Evolutionary conservation across 2,888 invertebrate species (phyloP).

Genomic region (Seira ritae): DNA sequence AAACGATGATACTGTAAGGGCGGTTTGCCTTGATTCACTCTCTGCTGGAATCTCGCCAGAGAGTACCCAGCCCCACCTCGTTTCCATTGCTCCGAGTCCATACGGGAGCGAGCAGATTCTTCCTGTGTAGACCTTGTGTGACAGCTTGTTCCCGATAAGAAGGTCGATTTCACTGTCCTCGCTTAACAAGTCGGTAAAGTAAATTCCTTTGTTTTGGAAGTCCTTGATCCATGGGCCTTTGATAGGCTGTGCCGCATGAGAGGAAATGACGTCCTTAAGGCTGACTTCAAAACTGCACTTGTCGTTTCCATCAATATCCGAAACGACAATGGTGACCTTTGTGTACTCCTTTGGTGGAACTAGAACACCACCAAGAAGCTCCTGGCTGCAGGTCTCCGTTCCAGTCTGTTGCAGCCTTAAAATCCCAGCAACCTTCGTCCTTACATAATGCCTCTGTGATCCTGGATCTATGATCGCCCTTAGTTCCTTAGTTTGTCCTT

Average conservation of each 20-base stretch:
- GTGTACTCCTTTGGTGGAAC: neutral
- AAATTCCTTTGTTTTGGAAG: neutral
- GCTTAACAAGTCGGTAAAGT: neutral
- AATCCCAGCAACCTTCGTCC: slow-evolving; percentile 58
- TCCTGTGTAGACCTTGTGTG: neutral
- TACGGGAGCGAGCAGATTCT: neutral
- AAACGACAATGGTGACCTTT: neutral
- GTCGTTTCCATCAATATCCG: neutral
- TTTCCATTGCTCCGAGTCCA: neutral
- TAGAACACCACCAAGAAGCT: slow-evolving; percentile 66
- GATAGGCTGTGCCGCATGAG: neutral
- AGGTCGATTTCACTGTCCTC: neutral
- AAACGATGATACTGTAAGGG: neutral
- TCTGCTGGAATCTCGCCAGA: too few relatives aligned
- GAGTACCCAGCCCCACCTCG: slow-evolving; percentile 29
- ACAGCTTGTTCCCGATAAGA: slow-evolving; percentile 15
- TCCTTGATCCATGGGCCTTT: neutral
- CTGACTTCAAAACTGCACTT: neutral
- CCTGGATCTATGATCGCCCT: slow-evolving; percentile 72
- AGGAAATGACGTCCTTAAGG: neutral
- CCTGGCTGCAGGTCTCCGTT: slow-evolving; percentile 61
- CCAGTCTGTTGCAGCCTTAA: slow-evolving; percentile 65
- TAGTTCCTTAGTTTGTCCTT: slow-evolving; percentile 39
- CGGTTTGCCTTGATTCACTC: too few relatives aligned
- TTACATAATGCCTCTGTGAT: slow-evolving; percentile 72